Percentiles rank a stretch among this genome's conserved stretches.
Conservation (phyloP, 2,113 vertebrate genomes). For the Bos taurus region ARS-UCD2.0 NC_037335.1:34310001-34310500, state of each 20-base stretch:
- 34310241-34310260: background rate
- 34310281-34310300: background rate
- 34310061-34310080: background rate
- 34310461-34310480: background rate
- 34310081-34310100: background rate
- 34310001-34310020: background rate
- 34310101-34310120: background rate
- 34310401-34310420: background rate
- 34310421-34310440: background rate
- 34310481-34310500: background rate
- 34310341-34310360: background rate
- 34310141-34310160: background rate
- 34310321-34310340: background rate
- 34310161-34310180: background rate
- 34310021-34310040: background rate
- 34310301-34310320: background rate
- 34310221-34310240: background rate
- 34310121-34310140: background rate
- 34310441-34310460: background rate
- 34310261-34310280: background rate
- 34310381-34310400: background rate
- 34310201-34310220: background rate
- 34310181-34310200: background rate
- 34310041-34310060: background rate
- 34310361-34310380: background rate